Conservation (phyloP, 2,888 invertebrate genomes). For the Nomada lathburiana region DNA sequence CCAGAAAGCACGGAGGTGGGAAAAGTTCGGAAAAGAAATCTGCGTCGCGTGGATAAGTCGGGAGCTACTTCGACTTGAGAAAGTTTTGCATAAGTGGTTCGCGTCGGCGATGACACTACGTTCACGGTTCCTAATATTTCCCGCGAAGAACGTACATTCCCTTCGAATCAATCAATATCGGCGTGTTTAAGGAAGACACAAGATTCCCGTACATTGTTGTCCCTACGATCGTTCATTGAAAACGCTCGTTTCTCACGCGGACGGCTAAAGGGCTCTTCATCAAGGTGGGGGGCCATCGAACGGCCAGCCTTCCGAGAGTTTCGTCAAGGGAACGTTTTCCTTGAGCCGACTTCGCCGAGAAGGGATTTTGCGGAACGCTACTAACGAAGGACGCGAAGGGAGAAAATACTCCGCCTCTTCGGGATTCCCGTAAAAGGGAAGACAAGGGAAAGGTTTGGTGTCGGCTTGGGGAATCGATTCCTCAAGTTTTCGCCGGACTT, state of each 20-base stretch:
- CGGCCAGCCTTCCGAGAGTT: conserved; percentile 52
- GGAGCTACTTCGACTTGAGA: background rate
- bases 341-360: conserved; percentile 30
- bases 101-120: background rate
- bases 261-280: conserved; percentile 62
- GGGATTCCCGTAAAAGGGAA: background rate
- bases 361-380: conserved; percentile 24
- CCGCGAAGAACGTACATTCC: background rate
- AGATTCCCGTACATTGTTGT: conserved; percentile 4
- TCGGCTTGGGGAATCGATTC: conserved; percentile 53
- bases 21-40: conserved; percentile 2
- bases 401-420: background rate
- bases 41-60: background rate
- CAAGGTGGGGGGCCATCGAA: conserved; percentile 65
- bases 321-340: conserved; percentile 49
- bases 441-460: background rate
- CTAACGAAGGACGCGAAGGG: conserved; percentile 52
- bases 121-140: background rate
- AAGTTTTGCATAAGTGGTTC: conserved; percentile 17
- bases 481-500: conserved; percentile 52
- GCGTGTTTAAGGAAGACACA: conserved; percentile 4
- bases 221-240: conserved; percentile 51
- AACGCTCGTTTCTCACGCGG: conserved; percentile 62
- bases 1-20: background rate
- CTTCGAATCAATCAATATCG: background rate